Base-by-base conservation (phyloP, 2,113 vertebrate species). In the Steatornis caripensis region DNA sequence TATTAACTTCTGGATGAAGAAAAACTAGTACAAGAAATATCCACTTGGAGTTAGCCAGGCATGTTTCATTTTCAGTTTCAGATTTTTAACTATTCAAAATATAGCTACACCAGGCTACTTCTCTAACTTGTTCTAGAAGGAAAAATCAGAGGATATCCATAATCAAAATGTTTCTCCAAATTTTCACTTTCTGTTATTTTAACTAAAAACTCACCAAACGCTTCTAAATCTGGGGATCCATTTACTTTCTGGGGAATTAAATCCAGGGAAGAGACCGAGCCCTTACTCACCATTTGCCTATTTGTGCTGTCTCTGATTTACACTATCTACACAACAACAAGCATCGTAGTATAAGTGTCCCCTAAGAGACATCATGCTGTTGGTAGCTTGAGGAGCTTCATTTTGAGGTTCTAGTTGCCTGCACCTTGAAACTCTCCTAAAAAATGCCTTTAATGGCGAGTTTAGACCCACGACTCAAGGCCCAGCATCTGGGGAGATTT, bases 1-100 rank as follows among this genome's bases (percentile, higher is more conserved):
- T 84, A 70, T 81, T 82, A 94, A 84, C 77, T 90, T 80, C 53
- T 85, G 61, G 70, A 41, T 66, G 61, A 76, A 93, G 41, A 46
- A 87, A 85, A 85, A 72, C 16, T 32, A 53, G 15, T 39, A 46
- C 54, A 87, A 39, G 61, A 82, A 84, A 64, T 74, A 34, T 2
- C 39, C 66, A 10, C 20, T 26, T 60, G 45, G 57, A 16, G 12
- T 51, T 48, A 85, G 69, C 48, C 88, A 87, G 78, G 58, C 24
- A 72, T 3, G 6, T 34, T 57, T 86, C 79, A 89, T 22, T 36
- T 71, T 49, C 55, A 55, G 39, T 46, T 83, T 77, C 66, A 83
- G 72, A 37, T 74, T 81, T 91, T 87, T 55, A 74, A 72, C 49
- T 84, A 72, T 58, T 75, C 24, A 26, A 53, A 85, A 72, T 4